Percentiles rank a stretch among this genome's conserved stretches.
Evolutionary conservation across 2,888 invertebrate genomes (phyloP).

Genomic region (Ochropleura leucogaster): DNA sequence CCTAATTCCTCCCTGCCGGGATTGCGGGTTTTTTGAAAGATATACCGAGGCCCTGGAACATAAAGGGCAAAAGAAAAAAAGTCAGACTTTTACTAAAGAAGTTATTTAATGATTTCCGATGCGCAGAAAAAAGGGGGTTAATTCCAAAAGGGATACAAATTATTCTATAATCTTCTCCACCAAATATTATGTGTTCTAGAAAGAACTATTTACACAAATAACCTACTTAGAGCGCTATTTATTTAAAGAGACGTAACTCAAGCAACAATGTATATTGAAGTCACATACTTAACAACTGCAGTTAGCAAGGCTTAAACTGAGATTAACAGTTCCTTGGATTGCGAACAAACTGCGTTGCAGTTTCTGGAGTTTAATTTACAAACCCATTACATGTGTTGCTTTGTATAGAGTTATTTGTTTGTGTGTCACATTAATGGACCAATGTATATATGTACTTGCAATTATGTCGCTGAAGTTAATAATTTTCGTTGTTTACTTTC

Average conservation of each 20-base stretch:
- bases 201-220: slow-evolving; percentile 1
- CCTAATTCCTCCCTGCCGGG: too few relatives aligned
- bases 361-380: slow-evolving; percentile 70
- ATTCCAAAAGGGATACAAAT: not conserved
- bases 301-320: slow-evolving; percentile 67
- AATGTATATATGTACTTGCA: slow-evolving; percentile 43
- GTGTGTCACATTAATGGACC: slow-evolving; percentile 35
- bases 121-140: too few relatives aligned
- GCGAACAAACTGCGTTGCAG: slow-evolving; percentile 67
- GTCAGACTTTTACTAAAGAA: too few relatives aligned
- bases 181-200: not conserved
- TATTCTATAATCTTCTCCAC: not conserved
- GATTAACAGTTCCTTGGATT: slow-evolving; percentile 69
- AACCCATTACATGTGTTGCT: slow-evolving; percentile 62
- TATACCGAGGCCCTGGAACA: too few relatives aligned
- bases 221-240: slow-evolving; percentile 20
- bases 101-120: too few relatives aligned
- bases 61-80: too few relatives aligned
- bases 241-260: slow-evolving; percentile 38
- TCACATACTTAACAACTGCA: slow-evolving; percentile 64
- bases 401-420: slow-evolving; percentile 40
- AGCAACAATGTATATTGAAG: slow-evolving; percentile 59
- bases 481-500: slow-evolving; percentile 33
- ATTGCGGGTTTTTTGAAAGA: too few relatives aligned
- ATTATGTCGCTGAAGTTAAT: slow-evolving; percentile 23